These are phyloP conservation scores for Pachyramphus minor DNA, from an alignment of 2,113 vertebrate species.

Conservation along the genomic window DNA sequence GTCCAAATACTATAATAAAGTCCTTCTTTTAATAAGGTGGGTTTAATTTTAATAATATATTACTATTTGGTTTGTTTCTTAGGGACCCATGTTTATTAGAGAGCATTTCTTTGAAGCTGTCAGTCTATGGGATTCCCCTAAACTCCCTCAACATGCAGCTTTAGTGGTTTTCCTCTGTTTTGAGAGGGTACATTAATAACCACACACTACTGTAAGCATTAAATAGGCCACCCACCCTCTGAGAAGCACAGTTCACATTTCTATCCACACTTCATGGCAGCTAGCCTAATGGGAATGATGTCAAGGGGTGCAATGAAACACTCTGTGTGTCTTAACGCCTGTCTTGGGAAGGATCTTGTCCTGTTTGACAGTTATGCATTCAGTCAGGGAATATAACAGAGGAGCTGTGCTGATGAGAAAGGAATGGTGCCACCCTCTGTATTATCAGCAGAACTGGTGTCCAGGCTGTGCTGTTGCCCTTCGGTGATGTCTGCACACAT, in stretches of 20 bases:
- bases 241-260: neutral
- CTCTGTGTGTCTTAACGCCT: neutral
- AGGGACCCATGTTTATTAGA: conserved; percentile 25
- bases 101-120: neutral
- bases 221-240: conserved; percentile 30
- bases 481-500: neutral
- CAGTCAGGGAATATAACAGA: neutral
- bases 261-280: neutral
- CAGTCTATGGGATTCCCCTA: neutral
- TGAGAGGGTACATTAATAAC: conserved; percentile 23
- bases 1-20: conserved; percentile 44
- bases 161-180: conserved; percentile 11
- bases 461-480: neutral
- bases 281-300: neutral
- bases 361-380: neutral
- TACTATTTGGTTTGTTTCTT: conserved; percentile 54
- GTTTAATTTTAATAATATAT: conserved; percentile 49
- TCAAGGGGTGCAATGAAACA: neutral
- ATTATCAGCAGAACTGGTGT: neutral
- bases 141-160: neutral
- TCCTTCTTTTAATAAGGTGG: conserved; percentile 18
- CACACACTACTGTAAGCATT: neutral
- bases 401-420: neutral
- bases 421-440: neutral
- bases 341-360: neutral